These are phyloP conservation scores for Peromyscus californicus DNA, from an alignment of 2,113 vertebrate genomes.

Conservation along the genomic window DNA sequence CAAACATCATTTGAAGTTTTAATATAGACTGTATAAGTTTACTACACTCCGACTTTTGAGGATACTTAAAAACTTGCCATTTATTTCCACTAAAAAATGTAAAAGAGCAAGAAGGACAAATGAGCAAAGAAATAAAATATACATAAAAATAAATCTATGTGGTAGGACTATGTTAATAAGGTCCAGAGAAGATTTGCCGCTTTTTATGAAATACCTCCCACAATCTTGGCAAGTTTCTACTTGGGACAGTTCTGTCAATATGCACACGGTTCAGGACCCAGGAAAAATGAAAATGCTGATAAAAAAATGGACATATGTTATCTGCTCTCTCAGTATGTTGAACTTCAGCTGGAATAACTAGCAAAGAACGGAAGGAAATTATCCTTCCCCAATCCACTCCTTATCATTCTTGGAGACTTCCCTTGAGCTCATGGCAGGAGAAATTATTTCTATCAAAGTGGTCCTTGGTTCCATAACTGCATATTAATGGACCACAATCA, in stretches of 20 bases:
- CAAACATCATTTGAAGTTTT: constrained; percentile 63
- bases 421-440: constrained; percentile 7
- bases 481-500: constrained; percentile 64
- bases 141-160: constrained; percentile 53
- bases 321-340: constrained; percentile 64
- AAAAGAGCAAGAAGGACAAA: not conserved
- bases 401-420: constrained; percentile 63
- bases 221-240: constrained; percentile 41
- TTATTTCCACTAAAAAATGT: constrained; percentile 17
- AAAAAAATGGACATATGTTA: constrained; percentile 69
- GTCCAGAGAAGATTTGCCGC: constrained; percentile 11
- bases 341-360: constrained; percentile 65
- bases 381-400: constrained; percentile 52
- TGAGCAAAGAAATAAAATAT: not conserved
- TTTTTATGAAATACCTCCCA: constrained; percentile 51
- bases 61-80: not conserved
- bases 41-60: not conserved
- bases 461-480: constrained; percentile 30
- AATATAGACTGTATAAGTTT: constrained; percentile 44
- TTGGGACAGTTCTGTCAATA: constrained; percentile 30
- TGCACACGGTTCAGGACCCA: not conserved
- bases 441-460: constrained; percentile 68
- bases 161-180: not conserved
- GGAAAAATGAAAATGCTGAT: constrained; percentile 70
- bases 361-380: constrained; percentile 69